Conservation (phyloP, 2,888 invertebrate genomes). For the Agriopis aurantiaria region DNA sequence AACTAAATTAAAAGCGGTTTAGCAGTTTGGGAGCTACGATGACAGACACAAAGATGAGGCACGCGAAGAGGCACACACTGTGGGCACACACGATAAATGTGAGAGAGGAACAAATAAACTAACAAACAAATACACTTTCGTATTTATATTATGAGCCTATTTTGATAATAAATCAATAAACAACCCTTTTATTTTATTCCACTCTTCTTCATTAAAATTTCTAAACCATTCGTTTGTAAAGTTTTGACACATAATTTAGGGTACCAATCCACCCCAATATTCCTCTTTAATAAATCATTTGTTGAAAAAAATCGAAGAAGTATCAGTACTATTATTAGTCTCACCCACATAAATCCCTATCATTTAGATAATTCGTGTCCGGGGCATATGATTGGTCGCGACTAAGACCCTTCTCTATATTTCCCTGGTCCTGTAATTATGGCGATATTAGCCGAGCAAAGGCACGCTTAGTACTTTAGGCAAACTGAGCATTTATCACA, state of each 20-base stretch:
- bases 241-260: constrained; percentile 10
- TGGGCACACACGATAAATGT: too few species aligned
- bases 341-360: constrained; percentile 60
- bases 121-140: too few species aligned
- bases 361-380: constrained; percentile 70
- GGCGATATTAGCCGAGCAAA: constrained; percentile 67
- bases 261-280: constrained; percentile 5
- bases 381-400: constrained; percentile 54
- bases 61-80: too few species aligned
- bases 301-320: constrained; percentile 55
- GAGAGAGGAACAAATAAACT: too few species aligned
- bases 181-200: background rate
- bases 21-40: too few species aligned
- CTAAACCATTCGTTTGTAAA: background rate
- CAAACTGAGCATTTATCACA: constrained; percentile 82
- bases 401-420: constrained; percentile 57
- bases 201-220: constrained; percentile 6
- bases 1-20: too few species aligned
- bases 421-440: constrained; percentile 74
- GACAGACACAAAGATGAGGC: too few species aligned
- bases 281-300: constrained; percentile 51
- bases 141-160: background rate
- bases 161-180: background rate
- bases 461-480: constrained; percentile 75
- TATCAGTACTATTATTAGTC: constrained; percentile 73